Conservation (phyloP, 1,140 invertebrate genomes). For the Leptopilina boulardi region DNA sequence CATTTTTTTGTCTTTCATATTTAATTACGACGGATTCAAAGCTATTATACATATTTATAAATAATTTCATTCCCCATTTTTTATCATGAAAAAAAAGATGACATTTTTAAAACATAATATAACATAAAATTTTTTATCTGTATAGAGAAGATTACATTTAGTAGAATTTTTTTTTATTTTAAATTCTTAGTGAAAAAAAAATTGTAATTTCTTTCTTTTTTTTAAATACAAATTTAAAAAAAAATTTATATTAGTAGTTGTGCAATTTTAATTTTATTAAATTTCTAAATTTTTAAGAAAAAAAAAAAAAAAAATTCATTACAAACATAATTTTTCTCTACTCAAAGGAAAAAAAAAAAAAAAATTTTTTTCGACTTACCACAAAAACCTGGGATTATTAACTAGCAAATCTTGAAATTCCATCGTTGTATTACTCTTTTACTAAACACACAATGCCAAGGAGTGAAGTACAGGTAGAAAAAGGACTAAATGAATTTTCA, state of each 20-base stretch:
- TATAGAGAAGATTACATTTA: no score
- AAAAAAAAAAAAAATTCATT: neutral
- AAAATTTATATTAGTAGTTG: no score
- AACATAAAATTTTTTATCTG: neutral
- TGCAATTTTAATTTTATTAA: no score
- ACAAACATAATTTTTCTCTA: neutral
- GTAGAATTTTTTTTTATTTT: no score
- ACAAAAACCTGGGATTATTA: neutral
- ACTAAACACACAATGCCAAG: neutral
- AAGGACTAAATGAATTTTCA: neutral
- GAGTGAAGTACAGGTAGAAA: constrained; percentile 15
- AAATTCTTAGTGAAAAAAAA: no score
- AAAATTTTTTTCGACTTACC: constrained; percentile 5
- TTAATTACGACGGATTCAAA: no score
- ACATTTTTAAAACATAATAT: constrained; percentile 3
- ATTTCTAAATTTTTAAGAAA: no score
- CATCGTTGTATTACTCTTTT: neutral
- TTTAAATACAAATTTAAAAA: no score
- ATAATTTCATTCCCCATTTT: neutral
- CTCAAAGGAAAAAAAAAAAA: neutral
- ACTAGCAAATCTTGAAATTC: neutral
- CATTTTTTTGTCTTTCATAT: neutral
- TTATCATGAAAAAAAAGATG: constrained; percentile 9
- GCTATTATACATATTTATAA: no score
- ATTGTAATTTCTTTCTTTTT: no score